Percentiles rank a stretch among this genome's conserved stretches.
Evolutionary conservation across 2,113 vertebrate genomes (phyloP).

Genomic region (Trinectes maculatus): DNA sequence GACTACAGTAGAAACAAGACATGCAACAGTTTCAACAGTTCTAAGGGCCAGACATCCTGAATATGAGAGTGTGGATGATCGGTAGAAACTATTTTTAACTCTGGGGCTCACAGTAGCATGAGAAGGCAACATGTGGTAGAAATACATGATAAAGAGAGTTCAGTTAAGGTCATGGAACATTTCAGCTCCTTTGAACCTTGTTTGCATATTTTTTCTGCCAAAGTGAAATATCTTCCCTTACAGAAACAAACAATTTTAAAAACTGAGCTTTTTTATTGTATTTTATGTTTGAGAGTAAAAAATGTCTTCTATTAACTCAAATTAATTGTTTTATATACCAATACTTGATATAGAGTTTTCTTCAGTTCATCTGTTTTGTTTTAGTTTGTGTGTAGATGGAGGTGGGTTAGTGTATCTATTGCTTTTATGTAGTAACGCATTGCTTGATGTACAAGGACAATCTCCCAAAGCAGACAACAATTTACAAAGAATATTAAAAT

Average conservation of each 20-base stretch:
- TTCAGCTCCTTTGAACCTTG: background rate
- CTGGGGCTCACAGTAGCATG: conserved; percentile 9
- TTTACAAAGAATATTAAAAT: too few relatives aligned
- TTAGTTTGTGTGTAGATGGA: too few relatives aligned
- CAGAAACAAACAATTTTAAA: background rate
- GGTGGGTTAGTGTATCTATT: too few relatives aligned
- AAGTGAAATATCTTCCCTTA: background rate
- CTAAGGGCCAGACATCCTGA: background rate
- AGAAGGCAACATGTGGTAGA: conserved; percentile 50
- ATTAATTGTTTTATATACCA: background rate
- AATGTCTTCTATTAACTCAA: background rate
- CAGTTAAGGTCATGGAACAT: conserved; percentile 10
- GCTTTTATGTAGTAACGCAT: too few relatives aligned
- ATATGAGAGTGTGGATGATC: background rate
- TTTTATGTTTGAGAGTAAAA: background rate
- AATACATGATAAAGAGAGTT: conserved; percentile 23
- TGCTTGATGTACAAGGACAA: too few relatives aligned
- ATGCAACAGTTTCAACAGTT: too few relatives aligned
- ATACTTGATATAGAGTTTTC: too few relatives aligned
- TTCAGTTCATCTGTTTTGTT: too few relatives aligned
- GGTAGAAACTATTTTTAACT: conserved; percentile 12
- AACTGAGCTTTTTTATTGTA: background rate
- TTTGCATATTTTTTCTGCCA: background rate
- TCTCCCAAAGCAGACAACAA: too few relatives aligned
- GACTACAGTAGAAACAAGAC: too few relatives aligned